These are phyloP conservation scores for Osmerus eperlanus DNA, from an alignment of 2,113 vertebrate genomes.

Conservation along the genomic window DNA sequence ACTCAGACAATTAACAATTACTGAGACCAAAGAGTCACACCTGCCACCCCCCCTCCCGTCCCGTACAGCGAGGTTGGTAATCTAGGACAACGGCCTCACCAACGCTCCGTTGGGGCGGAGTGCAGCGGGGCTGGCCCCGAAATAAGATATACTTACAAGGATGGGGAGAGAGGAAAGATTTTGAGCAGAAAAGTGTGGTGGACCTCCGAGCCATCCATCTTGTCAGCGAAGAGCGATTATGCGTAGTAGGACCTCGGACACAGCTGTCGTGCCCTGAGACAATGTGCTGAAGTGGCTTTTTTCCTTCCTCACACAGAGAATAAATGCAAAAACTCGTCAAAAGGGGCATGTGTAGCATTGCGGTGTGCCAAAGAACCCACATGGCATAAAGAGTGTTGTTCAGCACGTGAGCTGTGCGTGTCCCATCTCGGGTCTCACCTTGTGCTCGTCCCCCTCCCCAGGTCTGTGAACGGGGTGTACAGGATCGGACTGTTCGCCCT, in stretches of 20 bases:
- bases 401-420: no score
- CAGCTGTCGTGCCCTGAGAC: slow-evolving; percentile 62
- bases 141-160: slow-evolving; percentile 53
- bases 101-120: background rate
- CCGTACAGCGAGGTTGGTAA: slow-evolving; percentile 27
- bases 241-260: slow-evolving; percentile 58
- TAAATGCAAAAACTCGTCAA: slow-evolving; percentile 53
- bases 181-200: slow-evolving; percentile 52
- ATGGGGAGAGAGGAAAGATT: slow-evolving; percentile 39
- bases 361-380: no score
- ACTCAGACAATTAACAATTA: slow-evolving; percentile 17
- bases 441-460: slow-evolving; percentile 35
- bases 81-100: slow-evolving; percentile 31
- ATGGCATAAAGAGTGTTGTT: no score
- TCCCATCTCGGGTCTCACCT: background rate
- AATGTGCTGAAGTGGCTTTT: slow-evolving; percentile 63
- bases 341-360: slow-evolving; percentile 29
- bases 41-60: slow-evolving; percentile 27
- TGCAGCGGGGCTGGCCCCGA: slow-evolving; percentile 14
- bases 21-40: slow-evolving; percentile 10
- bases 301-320: slow-evolving; percentile 51
- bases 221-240: slow-evolving; percentile 67
- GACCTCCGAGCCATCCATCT: slow-evolving; percentile 60
- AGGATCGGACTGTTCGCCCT: slow-evolving; percentile 94
- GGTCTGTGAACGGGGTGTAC: slow-evolving; percentile 98